Base-by-base conservation (phyloP, 2,888 invertebrate genomes). In the Dyspetes luteomarginatus region DNA sequence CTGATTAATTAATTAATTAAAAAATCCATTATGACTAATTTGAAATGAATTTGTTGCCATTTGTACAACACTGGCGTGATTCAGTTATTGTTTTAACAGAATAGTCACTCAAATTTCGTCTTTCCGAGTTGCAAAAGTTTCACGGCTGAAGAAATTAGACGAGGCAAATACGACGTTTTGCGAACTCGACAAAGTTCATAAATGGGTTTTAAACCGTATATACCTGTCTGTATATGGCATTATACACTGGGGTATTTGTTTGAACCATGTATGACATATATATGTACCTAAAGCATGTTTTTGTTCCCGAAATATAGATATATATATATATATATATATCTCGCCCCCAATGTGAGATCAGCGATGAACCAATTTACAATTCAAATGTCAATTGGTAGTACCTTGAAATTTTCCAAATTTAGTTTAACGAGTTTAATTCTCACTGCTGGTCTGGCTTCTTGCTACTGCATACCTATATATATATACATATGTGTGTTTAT, bases 321-420 rank as follows among this genome's bases (percentile, higher is more conserved):
- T 55, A 60, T 2, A 15, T 62, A 24, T 41, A 64, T 43, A 45
- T 28, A 19, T 52, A 41, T 36, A 30, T 52, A 60, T 17, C 7
- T n/a, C n/a, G n/a, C n/a, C 22, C 7, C n/a, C n/a, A 72, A 43
- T 48, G 64, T 41, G 73, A 43, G 62, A 74, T 69, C 50, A 60
- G 41, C 43, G 30, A n/a, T 71, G 79, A 78, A 64, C 67, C 71
- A 79, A 88, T 90, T 87, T 90, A 86, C 90, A 90, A 90, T 90
- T 90, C 89, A 89, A 88, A 90, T 89, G 68, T 78, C 87, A 84
- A 89, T n/a, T n/a, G n/a, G n/a, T 88, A 75, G 56, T 71, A 86
- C 83, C 87, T 84, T 84, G 87, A 87, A 88, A 87, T 78, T 88
- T 89, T 89, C 84, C 83, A 83, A 86, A 86, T 88, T 83, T 82